phyloP scores from a whole-genome alignment of 2,113 vertebrate species.

The Psittacus erithacus region DNA sequence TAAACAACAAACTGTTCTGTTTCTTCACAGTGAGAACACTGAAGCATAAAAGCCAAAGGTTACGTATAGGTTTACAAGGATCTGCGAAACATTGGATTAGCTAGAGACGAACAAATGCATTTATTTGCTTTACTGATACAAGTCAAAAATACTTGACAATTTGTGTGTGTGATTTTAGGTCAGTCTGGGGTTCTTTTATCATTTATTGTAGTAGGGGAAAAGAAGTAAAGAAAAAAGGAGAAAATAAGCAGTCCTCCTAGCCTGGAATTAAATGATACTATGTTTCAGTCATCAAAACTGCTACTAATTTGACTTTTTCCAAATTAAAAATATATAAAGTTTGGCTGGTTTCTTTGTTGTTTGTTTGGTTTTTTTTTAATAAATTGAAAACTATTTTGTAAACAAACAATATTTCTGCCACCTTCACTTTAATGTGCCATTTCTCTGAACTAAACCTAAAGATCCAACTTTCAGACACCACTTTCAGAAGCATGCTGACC shows the following conservation, averaged over 20 bases:
- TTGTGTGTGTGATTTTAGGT: not conserved
- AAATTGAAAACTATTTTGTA: not conserved
- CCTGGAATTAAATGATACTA: not conserved
- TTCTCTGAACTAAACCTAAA: not conserved
- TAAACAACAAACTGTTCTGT: not conserved
- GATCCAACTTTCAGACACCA: not conserved
- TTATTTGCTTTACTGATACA: not conserved
- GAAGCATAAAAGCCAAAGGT: not conserved
- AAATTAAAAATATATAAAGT: not conserved
- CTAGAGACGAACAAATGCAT: not conserved
- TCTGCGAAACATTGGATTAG: not conserved
- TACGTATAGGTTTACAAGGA: not conserved
- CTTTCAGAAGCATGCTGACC: not conserved
- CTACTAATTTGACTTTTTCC: not conserved
- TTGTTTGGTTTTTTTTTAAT: accelerated
- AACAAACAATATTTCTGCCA: not conserved
- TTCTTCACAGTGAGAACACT: not conserved
- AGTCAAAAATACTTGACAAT: not conserved
- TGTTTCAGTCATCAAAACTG: not conserved
- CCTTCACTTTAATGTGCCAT: not conserved
- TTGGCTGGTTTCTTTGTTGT: accelerated
- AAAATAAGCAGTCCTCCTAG: not conserved
- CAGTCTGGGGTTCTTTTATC: not conserved
- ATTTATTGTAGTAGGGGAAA: not conserved
- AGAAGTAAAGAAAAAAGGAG: not conserved